Evolutionary conservation across 2,888 invertebrate genomes (phyloP).

Genomic region (Gortyna flavago): DNA sequence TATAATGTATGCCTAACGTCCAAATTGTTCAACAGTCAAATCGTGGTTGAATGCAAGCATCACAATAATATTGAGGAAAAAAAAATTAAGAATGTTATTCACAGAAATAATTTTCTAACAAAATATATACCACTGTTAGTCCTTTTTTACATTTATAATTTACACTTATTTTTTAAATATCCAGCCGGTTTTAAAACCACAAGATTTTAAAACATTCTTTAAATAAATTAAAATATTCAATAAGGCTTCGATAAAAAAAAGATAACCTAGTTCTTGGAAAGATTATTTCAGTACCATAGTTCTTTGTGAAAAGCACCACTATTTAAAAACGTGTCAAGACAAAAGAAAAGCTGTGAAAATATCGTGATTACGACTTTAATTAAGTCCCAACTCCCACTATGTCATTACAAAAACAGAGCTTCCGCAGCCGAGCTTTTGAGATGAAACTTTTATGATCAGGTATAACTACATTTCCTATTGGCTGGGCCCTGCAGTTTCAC

Average conservation of each 20-base stretch:
- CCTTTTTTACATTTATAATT: too few relatives aligned
- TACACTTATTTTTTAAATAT: too few relatives aligned
- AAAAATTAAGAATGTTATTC: too few relatives aligned
- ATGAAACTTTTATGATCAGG: neutral
- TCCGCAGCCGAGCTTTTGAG: neutral
- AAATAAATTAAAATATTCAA: too few relatives aligned
- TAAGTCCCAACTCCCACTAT: neutral
- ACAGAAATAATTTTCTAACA: too few relatives aligned
- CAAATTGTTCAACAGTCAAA: neutral
- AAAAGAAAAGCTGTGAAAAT: neutral
- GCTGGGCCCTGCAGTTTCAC: too few relatives aligned
- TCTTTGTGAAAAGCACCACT: neutral
- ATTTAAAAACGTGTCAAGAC: neutral
- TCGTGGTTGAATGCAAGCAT: neutral
- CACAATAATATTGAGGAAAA: neutral
- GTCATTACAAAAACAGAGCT: neutral
- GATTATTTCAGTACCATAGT: neutral
- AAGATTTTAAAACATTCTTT: neutral
- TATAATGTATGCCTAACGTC: neutral
- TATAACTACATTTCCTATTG: too few relatives aligned
- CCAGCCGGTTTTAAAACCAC: neutral
- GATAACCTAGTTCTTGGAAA: neutral
- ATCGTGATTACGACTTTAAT: constrained; percentile 5
- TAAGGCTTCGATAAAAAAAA: neutral
- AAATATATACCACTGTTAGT: too few relatives aligned